phyloP scores from a whole-genome alignment of 2,113 vertebrate genomes.

The Hypomesus transpacificus region DNA sequence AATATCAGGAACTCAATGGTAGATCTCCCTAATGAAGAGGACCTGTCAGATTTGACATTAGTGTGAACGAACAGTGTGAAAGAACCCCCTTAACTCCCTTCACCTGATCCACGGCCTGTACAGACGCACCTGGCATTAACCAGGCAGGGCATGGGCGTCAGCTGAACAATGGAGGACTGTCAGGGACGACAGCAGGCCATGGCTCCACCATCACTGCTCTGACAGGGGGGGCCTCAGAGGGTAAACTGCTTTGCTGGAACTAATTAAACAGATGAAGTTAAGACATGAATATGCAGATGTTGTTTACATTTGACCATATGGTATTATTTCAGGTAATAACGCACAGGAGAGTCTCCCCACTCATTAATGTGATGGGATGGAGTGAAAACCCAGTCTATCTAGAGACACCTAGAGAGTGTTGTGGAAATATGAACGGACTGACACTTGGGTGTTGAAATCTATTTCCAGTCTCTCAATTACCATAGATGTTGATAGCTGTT shows the following conservation, averaged over 20 bases:
- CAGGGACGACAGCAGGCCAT: slow-evolving; percentile 87
- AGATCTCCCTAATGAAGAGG: slow-evolving; percentile 45
- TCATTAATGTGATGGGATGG: slow-evolving; percentile 82
- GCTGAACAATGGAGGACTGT: slow-evolving; percentile 90
- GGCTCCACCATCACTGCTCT: slow-evolving; percentile 83
- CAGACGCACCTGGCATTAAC: slow-evolving; percentile 84
- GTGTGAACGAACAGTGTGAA: slow-evolving; percentile 61
- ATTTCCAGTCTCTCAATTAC: slow-evolving; percentile 65
- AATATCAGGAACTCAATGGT: slow-evolving; percentile 45
- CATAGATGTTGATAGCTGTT: slow-evolving; percentile 57
- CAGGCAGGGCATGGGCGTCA: slow-evolving; percentile 74
- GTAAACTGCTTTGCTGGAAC: slow-evolving; percentile 99
- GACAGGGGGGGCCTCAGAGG: slow-evolving; percentile 95
- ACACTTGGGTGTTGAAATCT: slow-evolving; percentile 51
- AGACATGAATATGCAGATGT: slow-evolving; percentile 99
- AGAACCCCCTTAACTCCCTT: slow-evolving; percentile 52
- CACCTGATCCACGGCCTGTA: slow-evolving; percentile 76
- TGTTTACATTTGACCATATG: slow-evolving; percentile 99
- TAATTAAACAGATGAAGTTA: slow-evolving; percentile 99
- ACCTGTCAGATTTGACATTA: slow-evolving; percentile 71
- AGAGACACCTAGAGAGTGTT: slow-evolving; percentile 60
- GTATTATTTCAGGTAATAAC: slow-evolving; percentile 99
- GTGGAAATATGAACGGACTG: slow-evolving; percentile 57
- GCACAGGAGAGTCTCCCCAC: slow-evolving; percentile 84
- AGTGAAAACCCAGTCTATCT: slow-evolving; percentile 67